Base-by-base conservation (phyloP, 2,113 vertebrate genomes). In the Lamprotornis superbus region DNA sequence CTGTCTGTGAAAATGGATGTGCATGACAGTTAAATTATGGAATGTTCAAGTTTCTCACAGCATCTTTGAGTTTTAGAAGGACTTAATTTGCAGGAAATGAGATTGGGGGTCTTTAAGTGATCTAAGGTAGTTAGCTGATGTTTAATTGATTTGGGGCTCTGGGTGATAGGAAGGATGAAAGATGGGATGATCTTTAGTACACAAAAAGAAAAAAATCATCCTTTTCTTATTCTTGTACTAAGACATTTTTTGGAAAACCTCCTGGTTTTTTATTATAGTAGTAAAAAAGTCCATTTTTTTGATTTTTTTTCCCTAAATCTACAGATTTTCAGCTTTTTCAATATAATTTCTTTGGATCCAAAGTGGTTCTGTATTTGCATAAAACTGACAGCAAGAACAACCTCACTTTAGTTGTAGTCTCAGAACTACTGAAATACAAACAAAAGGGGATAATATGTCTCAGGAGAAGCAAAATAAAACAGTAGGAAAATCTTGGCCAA, bases 241-340 rank as follows among this genome's bases (percentile, higher is more conserved):
- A 27, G 15, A 49, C 0, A 7, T 28, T 53, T 81, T 44, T 63
- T 33, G 0, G 0, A 42, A 71, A 68, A 40, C 0, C 0, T 12
- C 9, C 30, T 23, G 7, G n/a, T 35, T 83, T 87, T 82, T 86
- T 80, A 50, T 27, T 52, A 50, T 19, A 67, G 5, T 10, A 75
- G 20, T 30, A 61, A 57, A n/a, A 11, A 47, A 3, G 2, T 39
- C 17, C 16, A 37, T 1, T 37, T 57, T 56, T 44, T 28, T 1
- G 4, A 7, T 11, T 27, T 15, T 28, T 60, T 49, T 37, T 12
- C 39, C 8, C 10, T 50, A 27, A 47, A 40, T 61, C 10, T 70
- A 35, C 5, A 44, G 12, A 16, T 87, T 70, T 92, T 55, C 18
- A 82, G 5, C 7, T 65, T 52, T 91, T 83, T 19, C 10, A 61